Evolutionary conservation across 1,140 invertebrate genomes (phyloP).

Genomic region (roundworm (Caenorhabditis elegans)): WBcel235 BX284604.4:2458501-2459000

Average conservation of each 20-base stretch:
- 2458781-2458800: neutral
- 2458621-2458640: neutral
- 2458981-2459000: neutral
- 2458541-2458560: constrained; percentile 26
- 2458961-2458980: neutral
- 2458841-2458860: no score
- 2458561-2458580: constrained; percentile 43
- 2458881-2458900: neutral
- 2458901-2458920: neutral
- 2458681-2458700: constrained; percentile 4
- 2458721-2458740: neutral
- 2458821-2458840: no score
- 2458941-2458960: neutral
- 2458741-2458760: constrained; percentile 18
- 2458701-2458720: neutral
- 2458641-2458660: neutral
- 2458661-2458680: constrained; percentile 32
- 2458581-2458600: constrained; percentile 34
- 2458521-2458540: constrained; percentile 43
- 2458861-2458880: neutral
- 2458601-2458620: neutral
- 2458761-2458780: constrained; percentile 11
- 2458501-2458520: constrained; percentile 42
- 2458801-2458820: no score
- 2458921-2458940: neutral